These are phyloP conservation scores for Hybognathus amarus DNA, from an alignment of 2,797 vertebrate genomes.

Conservation along the genomic window DNA sequence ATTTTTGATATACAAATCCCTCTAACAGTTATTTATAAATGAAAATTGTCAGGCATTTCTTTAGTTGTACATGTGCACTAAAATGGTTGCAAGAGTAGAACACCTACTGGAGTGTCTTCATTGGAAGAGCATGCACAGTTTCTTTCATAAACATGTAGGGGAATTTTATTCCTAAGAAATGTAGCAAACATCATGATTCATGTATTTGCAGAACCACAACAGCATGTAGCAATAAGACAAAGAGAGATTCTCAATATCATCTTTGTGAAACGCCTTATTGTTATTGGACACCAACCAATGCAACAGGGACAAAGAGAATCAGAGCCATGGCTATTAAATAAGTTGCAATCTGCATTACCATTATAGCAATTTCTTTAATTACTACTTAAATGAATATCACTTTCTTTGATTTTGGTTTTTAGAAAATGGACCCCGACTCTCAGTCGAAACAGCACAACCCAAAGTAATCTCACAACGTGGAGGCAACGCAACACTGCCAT, in stretches of 20 bases:
- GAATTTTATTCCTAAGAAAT: conserved; percentile 7
- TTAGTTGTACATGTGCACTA: not conserved
- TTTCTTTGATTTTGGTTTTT: conserved; percentile 52
- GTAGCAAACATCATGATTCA: conserved; percentile 25
- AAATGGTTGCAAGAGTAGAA: conserved; percentile 3
- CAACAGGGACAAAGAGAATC: not conserved
- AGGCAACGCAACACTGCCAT: conserved; percentile 89
- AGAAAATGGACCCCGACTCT: conserved; percentile 88
- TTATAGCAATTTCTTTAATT: not conserved
- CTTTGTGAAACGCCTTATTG: not conserved
- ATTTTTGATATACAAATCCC: not conserved
- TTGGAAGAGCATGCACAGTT: conserved; percentile 2
- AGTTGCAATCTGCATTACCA: not conserved
- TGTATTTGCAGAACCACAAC: conserved; percentile 29
- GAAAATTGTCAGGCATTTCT: not conserved
- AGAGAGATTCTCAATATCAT: not conserved
- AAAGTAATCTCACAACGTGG: conserved; percentile 88
- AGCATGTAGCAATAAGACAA: conserved; percentile 1
- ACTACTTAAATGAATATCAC: not conserved
- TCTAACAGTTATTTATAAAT: not conserved
- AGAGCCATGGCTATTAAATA: not conserved
- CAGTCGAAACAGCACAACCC: conserved; percentile 84
- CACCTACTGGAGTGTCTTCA: not conserved
- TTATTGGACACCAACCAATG: not conserved
- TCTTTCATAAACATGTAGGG: conserved; percentile 14